Percentiles rank a stretch among this genome's conserved stretches.
Evolutionary conservation across 2,797 vertebrate genomes (phyloP).

Genomic region (Myotis vivesi): DNA sequence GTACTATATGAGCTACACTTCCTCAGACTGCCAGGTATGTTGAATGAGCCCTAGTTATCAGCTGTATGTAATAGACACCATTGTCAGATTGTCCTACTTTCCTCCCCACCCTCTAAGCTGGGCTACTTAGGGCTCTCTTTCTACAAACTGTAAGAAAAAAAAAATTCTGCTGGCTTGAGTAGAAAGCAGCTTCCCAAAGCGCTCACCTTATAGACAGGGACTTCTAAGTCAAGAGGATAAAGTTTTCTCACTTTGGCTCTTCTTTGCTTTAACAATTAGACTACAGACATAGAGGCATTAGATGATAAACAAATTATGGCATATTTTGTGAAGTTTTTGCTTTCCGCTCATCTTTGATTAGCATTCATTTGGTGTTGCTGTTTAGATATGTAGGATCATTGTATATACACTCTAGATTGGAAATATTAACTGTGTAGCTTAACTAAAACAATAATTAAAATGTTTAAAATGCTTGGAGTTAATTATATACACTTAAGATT

Average conservation of each 20-base stretch:
- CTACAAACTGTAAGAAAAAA: not conserved
- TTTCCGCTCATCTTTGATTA: not conserved
- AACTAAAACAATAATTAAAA: slow-evolving; percentile 66
- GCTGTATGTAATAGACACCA: not conserved
- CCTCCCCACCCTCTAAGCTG: fast-evolving
- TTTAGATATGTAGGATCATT: slow-evolving; percentile 26
- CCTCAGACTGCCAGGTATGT: not conserved
- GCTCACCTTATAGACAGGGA: not conserved
- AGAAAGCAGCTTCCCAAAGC: not conserved
- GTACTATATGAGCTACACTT: not conserved
- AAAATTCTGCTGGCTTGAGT: not conserved
- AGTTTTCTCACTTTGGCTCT: not conserved
- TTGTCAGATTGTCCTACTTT: not conserved
- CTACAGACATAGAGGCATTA: not conserved
- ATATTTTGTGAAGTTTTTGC: not conserved
- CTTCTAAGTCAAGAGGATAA: not conserved
- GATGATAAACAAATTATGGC: not conserved
- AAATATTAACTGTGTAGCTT: slow-evolving; percentile 4
- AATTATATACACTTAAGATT: slow-evolving; percentile 49
- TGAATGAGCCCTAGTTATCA: not conserved
- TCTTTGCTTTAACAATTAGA: not conserved
- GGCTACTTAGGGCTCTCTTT: not conserved
- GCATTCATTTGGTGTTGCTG: slow-evolving; percentile 17
- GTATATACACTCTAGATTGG: not conserved
- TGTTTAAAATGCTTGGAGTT: slow-evolving; percentile 41